Percentiles rank a stretch among this genome's conserved stretches.
These are phyloP conservation scores for Coluber constrictor DNA, from an alignment of 2,797 vertebrate genomes.

Conservation along the genomic window DNA sequence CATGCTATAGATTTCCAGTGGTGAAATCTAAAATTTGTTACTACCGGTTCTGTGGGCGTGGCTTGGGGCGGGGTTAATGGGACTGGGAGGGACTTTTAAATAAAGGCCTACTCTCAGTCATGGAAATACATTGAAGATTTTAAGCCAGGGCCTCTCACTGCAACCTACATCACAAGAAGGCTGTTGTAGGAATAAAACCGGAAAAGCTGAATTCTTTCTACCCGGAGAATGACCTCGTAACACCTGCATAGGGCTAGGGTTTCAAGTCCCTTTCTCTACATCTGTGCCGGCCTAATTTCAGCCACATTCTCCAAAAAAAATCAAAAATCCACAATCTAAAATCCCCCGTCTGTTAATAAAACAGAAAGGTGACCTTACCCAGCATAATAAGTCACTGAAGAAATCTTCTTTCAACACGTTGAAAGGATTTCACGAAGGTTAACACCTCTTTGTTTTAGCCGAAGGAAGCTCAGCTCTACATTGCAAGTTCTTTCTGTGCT, in stretches of 20 bases:
- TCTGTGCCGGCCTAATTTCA: constrained; percentile 45
- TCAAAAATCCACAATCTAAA: constrained; percentile 67
- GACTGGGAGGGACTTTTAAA: neutral
- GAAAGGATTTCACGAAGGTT: constrained; percentile 72
- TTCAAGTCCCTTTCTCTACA: constrained; percentile 56
- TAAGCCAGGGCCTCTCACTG: neutral
- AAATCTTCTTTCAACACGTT: constrained; percentile 74
- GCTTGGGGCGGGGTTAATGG: no score
- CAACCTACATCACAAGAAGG: neutral
- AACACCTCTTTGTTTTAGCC: constrained; percentile 59
- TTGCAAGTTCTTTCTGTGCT: neutral
- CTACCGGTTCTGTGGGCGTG: no score
- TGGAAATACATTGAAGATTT: neutral
- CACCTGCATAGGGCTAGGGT: neutral
- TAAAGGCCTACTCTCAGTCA: neutral
- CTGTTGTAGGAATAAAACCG: neutral
- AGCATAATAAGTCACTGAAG: constrained; percentile 73
- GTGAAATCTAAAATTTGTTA: no score
- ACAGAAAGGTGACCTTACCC: constrained; percentile 76
- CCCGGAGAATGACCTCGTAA: neutral
- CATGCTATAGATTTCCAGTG: no score
- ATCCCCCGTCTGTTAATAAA: constrained; percentile 68
- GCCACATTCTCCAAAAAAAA: constrained; percentile 53
- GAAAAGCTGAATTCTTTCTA: neutral
- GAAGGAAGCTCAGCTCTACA: constrained; percentile 3